Base-by-base conservation (phyloP, 2,113 vertebrate species). In the Gobio gobio region DNA sequence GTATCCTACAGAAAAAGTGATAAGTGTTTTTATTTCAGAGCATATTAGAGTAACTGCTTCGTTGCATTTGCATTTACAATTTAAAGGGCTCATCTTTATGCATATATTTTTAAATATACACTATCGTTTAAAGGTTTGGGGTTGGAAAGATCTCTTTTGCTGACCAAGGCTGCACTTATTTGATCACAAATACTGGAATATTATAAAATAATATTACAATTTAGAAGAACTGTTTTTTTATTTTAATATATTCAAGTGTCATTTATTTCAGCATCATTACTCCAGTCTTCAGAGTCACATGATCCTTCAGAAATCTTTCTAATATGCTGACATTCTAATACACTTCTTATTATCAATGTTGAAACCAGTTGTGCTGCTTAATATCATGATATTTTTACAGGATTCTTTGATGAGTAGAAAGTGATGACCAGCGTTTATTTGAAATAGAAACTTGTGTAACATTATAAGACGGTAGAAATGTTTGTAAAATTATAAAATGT, bases 1-100 rank as follows among this genome's bases (percentile, higher is more conserved):
- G 59, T 26, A 5, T 75, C 87, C 94, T 95, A 68, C 8, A 33
- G 85, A 24, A 63, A 68, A 40, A 49, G 10, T 79, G 8, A 59
- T 5, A 58, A n/a, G 8, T 3, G 18, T 78, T 26, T 26, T 68
- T 75, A 36, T 22, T 81, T 78, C 43, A 61, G n/a, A n/a, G 6
- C 9, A 26, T 20, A 43, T 70, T 43, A 43, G 4, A 40, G 66
- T 22, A 43, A 70, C 36, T 43, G 66, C 66, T 70, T 70, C 12
- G 36, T 40, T 70, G 18, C 8, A 16, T 33, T 68, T 68, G 36
- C 16, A 51, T 51, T 51, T 51, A 51, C 13, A 64, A 5, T 59
- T 40, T 40, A 36, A 78, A 59, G 33, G 10, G 22, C 22, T 72
- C 29, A 26, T 1, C 22, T 40, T 5, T 40, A 10, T 20, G 10